Conservation (phyloP, 37 sponge, comb jelly and placozoan genomes). For the Amphimedon queenslandica region DNA sequence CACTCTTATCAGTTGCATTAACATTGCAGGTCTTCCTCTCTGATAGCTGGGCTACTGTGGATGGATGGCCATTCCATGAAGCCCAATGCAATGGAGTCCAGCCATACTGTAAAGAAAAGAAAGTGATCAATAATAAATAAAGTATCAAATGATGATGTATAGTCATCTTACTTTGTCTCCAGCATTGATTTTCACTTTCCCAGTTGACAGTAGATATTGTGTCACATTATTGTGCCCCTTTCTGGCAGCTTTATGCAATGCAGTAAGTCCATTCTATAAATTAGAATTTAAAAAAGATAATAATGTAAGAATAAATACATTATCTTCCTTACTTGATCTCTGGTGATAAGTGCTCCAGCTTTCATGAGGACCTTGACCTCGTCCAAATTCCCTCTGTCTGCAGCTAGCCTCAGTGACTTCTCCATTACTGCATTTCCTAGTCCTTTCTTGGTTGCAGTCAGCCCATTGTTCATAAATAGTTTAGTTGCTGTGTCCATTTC, state of each 20-base stretch:
- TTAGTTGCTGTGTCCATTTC: neutral
- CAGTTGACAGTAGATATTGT: conserved; percentile 35
- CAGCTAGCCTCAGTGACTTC: conserved; percentile 27
- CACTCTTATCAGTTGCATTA: conserved; percentile 45
- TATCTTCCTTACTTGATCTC: conserved; percentile 32
- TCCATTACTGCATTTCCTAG: conserved; percentile 2
- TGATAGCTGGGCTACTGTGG: conserved; percentile 35
- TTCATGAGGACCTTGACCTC: conserved; percentile 46
- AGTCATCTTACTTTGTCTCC: conserved; percentile 37
- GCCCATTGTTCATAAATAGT: neutral
- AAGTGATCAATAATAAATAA: neutral
- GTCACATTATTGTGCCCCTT: conserved; percentile 52
- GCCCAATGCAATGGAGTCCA: conserved; percentile 79
- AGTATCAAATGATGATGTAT: neutral
- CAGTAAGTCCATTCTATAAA: conserved; percentile 59
- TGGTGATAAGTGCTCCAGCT: conserved; percentile 22
- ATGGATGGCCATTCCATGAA: conserved; percentile 58
- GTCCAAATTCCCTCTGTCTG: conserved; percentile 39
- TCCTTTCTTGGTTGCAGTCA: no score
- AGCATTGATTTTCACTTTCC: conserved; percentile 20
- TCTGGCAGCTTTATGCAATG: conserved; percentile 63
- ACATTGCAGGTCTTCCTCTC: conserved; percentile 22
- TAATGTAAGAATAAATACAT: neutral
- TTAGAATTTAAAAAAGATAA: neutral
- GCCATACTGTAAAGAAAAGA: conserved; percentile 41